These are phyloP conservation scores for Oscheius sp. DNA, from an alignment of 2,888 invertebrate species.

Conservation along the genomic window DNA sequence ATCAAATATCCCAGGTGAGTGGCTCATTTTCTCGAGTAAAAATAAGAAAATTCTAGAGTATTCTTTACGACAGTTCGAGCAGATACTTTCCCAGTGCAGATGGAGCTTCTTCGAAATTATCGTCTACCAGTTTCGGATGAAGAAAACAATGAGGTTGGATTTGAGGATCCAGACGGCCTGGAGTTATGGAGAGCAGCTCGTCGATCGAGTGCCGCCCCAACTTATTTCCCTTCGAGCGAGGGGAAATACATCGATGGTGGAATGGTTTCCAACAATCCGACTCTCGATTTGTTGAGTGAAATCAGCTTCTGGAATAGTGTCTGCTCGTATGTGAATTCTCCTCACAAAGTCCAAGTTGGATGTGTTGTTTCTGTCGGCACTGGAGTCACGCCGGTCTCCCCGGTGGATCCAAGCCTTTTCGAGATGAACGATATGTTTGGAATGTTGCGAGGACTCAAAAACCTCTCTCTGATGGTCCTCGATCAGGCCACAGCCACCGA, in stretches of 20 bases:
- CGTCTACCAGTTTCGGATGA: conserved; percentile 71
- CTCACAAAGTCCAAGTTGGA: conserved; percentile 77
- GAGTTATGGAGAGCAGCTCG: conserved; percentile 91
- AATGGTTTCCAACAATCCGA: conserved; percentile 89
- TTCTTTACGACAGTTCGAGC: conserved; percentile 89
- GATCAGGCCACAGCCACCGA: conserved; percentile 93
- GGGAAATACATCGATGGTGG: conserved; percentile 66
- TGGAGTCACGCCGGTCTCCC: conserved; percentile 73
- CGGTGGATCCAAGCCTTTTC: conserved; percentile 80
- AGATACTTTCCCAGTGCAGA: conserved; percentile 89
- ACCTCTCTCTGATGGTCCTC: conserved; percentile 84
- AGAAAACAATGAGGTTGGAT: conserved; percentile 66
- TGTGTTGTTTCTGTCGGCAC: conserved; percentile 83
- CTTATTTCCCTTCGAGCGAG: conserved; percentile 77
- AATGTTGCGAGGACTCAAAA: conserved; percentile 78
- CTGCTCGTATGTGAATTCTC: conserved; percentile 73
- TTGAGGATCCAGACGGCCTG: conserved; percentile 71
- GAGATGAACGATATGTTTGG: conserved; percentile 71
- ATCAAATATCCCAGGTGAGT: conserved; percentile 80
- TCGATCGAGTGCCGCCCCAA: conserved; percentile 94
- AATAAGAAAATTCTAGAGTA: conserved; percentile 59
- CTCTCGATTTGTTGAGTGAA: conserved; percentile 91
- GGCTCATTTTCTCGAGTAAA: background rate
- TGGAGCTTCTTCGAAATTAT: conserved; percentile 92
- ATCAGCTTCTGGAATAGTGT: conserved; percentile 88